These are phyloP conservation scores for Ellobius talpinus DNA, from an alignment of 2,113 vertebrate genomes.

Conservation along the genomic window DNA sequence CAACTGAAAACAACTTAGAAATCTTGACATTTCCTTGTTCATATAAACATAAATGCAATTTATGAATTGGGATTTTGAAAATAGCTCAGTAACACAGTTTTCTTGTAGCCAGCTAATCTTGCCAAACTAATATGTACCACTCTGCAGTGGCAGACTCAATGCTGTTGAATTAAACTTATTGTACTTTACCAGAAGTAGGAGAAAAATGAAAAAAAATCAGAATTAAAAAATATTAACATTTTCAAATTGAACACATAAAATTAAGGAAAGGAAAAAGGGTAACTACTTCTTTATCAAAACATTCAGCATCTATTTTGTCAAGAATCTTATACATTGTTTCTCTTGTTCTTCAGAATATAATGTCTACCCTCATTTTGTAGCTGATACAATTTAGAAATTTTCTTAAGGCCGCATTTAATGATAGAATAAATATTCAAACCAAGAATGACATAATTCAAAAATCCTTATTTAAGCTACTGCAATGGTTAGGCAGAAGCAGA, in stretches of 20 bases:
- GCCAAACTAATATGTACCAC: not conserved
- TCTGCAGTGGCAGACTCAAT: not conserved
- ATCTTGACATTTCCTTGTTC: not conserved
- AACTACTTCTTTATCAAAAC: not conserved
- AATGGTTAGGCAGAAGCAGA: not conserved
- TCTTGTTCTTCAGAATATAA: not conserved
- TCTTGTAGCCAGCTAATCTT: not conserved
- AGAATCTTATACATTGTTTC: not conserved
- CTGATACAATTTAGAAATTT: conserved; percentile 3
- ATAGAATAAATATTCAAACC: conserved; percentile 26
- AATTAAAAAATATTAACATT: conserved; percentile 45
- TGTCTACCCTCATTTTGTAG: not conserved
- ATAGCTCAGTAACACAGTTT: not conserved
- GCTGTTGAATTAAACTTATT: not conserved
- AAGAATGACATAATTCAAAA: not conserved
- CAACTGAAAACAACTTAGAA: conserved; percentile 12
- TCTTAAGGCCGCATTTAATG: conserved; percentile 1
- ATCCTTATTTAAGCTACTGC: not conserved
- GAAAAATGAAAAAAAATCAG: conserved; percentile 17
- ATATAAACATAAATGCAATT: conserved; percentile 12
- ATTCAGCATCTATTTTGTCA: not conserved
- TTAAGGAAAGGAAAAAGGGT: not conserved
- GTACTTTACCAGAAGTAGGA: not conserved
- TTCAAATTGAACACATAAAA: conserved; percentile 43
- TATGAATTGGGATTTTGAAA: conserved; percentile 1